Evolutionary conservation across 1,140 invertebrate genomes (phyloP), one percentile per base, ranked within the genome.

Genomic region (Conus ventricosus): DNA sequence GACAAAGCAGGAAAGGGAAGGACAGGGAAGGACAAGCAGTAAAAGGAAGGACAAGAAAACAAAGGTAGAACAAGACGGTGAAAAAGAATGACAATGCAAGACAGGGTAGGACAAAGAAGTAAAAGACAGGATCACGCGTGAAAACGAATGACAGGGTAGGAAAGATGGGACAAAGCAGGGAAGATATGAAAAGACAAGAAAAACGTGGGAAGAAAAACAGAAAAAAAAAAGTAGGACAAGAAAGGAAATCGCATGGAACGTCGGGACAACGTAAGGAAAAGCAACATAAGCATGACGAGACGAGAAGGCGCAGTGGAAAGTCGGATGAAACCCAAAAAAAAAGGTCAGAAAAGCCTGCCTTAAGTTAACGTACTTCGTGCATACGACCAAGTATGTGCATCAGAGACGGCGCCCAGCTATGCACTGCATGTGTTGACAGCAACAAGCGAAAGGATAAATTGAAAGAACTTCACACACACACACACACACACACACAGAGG

Each of bases 11-110:
- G 3, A 39, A 39, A 39, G 3, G 39, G 39, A 39, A 39, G 39
- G 39, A 39, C 39, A 39, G 3, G 39, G 3, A 39, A 39, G 39
- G 39, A 39, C 39, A 39, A 3, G 63, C 60, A 55, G 54, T 87
- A n/a, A 91, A 91, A 85, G 87, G 13, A 81, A 81, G n/a, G 25
- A 27, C 11, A 15, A 25, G 78, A 15, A 25, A 81, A 81, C 13
- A n/a, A 25, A 81, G 51, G 13, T 15, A n/a, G 25, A 53, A 15
- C 11, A n/a, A 25, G 51, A 4, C 11, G 15, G 25, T 17, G 51
- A 53, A n/a, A 81, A n/a, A 27, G 51, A 4, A n/a, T 90, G 51
- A 82, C 82, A 57, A 89, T 90, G 85, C 57, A 84, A 75, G 85
- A 87, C 27, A 53, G 78, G 25, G 51, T 15, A n/a, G 25, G 51